phyloP scores from a whole-genome alignment of 1,140 invertebrate species.

The Antheraea mylitta region DNA sequence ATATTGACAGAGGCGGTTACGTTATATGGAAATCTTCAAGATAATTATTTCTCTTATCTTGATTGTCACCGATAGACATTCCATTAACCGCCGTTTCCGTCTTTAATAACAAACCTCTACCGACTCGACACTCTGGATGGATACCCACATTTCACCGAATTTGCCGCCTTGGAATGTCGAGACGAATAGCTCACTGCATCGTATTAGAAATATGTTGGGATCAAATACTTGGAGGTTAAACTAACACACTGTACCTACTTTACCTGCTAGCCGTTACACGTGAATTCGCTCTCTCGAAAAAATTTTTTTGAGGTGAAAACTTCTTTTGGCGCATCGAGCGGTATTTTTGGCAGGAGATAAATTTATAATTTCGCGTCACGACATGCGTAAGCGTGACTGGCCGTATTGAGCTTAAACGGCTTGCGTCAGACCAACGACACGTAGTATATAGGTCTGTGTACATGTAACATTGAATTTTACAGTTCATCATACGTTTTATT shows the following conservation, averaged over 20 bases:
- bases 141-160: slow-evolving; percentile 1
- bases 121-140: neutral
- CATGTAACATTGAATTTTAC: too few species aligned
- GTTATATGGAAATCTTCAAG: neutral
- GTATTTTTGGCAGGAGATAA: too few species aligned
- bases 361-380: too few species aligned
- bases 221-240: slow-evolving; percentile 2
- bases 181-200: neutral
- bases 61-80: neutral
- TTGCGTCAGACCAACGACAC: too few species aligned
- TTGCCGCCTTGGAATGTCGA: neutral
- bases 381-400: too few species aligned
- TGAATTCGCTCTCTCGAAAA: too few species aligned
- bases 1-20: neutral
- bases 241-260: neutral
- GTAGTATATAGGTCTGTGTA: too few species aligned
- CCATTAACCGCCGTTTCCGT: neutral
- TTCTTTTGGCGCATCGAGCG: too few species aligned
- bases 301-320: too few species aligned
- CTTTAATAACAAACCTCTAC: neutral
- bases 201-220: neutral
- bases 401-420: too few species aligned
- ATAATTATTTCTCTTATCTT: neutral
- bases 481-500: too few species aligned
- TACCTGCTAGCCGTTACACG: neutral